Conservation (phyloP, 2,888 invertebrate genomes). For the Anaspis maculata region DNA sequence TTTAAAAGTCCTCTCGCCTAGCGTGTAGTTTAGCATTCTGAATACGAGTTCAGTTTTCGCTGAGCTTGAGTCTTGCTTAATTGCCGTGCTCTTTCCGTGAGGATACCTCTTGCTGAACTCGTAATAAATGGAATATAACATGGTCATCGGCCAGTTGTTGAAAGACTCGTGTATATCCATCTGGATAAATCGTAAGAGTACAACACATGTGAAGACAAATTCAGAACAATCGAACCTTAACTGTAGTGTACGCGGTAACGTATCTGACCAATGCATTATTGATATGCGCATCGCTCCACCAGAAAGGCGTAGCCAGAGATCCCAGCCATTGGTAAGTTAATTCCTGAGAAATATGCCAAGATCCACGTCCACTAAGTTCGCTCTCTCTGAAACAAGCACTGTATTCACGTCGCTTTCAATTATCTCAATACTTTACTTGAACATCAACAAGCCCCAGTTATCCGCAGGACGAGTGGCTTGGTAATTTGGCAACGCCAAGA, state of each 20-base stretch:
- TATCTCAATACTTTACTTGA: conserved; percentile 51
- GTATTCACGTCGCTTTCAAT: not conserved
- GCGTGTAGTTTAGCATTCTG: conserved; percentile 81
- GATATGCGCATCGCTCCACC: conserved; percentile 69
- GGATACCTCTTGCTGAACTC: conserved; percentile 73
- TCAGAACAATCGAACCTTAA: too few species aligned
- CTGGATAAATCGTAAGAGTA: conserved; percentile 42
- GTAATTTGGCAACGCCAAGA: conserved; percentile 66
- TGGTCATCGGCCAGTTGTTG: conserved; percentile 74
- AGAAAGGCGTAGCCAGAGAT: conserved; percentile 62
- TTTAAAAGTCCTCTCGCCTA: conserved; percentile 69
- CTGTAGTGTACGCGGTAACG: conserved; percentile 62
- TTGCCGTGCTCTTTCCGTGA: conserved; percentile 67
- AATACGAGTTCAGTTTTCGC: conserved; percentile 73
- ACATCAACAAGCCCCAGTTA: conserved; percentile 71
- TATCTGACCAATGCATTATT: conserved; percentile 72
- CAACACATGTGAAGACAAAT: too few species aligned
- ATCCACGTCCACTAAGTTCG: conserved; percentile 57
- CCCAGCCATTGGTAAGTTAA: conserved; percentile 76
- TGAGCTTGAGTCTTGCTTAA: conserved; percentile 64
- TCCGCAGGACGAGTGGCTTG: conserved; percentile 64
- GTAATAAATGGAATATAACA: conserved; percentile 68
- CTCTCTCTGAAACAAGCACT: conserved; percentile 53
- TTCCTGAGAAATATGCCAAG: conserved; percentile 63
- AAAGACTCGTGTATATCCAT: conserved; percentile 64